A percentile compares a stretch with the other conserved stretches of the same genome.
Evolutionary conservation across 64 coral and sea anemone species (phyloP).

Genomic region (Acropora yongei): DNA sequence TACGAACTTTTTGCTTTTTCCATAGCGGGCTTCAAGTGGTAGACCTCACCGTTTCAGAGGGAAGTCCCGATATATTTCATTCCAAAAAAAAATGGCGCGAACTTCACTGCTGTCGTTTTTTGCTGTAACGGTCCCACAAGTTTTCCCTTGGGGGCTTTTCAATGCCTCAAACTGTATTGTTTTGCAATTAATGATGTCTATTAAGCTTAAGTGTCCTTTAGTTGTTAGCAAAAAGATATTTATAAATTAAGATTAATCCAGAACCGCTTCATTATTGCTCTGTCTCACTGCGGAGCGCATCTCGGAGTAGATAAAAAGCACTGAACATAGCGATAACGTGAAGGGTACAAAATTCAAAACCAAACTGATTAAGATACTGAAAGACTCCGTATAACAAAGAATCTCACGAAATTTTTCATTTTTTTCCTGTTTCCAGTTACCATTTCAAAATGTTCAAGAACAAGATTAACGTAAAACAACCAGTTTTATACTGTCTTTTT

Average conservation of each 20-base stretch:
- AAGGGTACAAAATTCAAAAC: no score
- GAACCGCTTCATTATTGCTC: neutral
- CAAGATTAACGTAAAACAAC: neutral
- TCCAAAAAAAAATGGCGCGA: neutral
- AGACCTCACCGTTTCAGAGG: no score
- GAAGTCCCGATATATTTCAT: no score
- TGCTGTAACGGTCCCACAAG: neutral
- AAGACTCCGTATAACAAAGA: no score
- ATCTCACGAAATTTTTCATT: neutral
- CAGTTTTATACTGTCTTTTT: neutral
- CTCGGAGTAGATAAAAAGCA: no score
- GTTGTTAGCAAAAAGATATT: neutral
- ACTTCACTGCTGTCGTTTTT: neutral
- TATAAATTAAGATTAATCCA: neutral
- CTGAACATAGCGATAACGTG: no score
- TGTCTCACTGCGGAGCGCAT: no score
- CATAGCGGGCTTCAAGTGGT: neutral
- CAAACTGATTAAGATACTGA: no score
- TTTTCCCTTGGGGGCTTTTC: neutral
- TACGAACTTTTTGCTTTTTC: neutral
- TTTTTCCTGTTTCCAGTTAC: neutral
- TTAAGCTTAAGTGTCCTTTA: neutral
- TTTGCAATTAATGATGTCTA: neutral
- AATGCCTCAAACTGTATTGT: neutral
- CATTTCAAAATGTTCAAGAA: neutral